Percentiles rank a stretch among this genome's conserved stretches.
These are phyloP conservation scores for Drosophila sordidula DNA, from an alignment of 2,888 invertebrate species.

Conservation along the genomic window DNA sequence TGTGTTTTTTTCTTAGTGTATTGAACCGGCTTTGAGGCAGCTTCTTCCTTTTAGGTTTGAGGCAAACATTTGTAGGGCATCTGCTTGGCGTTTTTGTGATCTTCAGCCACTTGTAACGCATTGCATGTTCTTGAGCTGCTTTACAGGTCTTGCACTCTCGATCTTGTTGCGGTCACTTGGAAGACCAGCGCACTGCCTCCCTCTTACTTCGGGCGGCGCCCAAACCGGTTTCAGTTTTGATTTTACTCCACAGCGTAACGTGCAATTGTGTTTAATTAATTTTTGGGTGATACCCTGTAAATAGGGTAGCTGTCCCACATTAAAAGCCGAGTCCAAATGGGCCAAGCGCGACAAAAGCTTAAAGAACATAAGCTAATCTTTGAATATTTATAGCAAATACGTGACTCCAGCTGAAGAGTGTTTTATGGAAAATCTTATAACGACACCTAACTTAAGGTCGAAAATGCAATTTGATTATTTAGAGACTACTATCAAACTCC, in stretches of 20 bases:
- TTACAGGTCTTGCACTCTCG: conserved; percentile 62
- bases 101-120: conserved; percentile 48
- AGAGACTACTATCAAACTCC: background rate
- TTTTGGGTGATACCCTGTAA: conserved; percentile 29
- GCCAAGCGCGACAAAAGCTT: background rate
- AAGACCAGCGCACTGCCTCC: background rate
- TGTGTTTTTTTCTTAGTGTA: background rate
- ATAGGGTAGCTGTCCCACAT: too few species aligned
- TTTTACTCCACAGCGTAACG: conserved; percentile 50
- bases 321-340: background rate
- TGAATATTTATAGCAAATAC: too few species aligned
- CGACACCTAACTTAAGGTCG: too few species aligned
- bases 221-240: conserved; percentile 66
- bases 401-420: too few species aligned
- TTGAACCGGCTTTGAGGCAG: conserved; percentile 3
- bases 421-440: too few species aligned
- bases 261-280: conserved; percentile 57
- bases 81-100: conserved; percentile 40
- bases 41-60: conserved; percentile 34
- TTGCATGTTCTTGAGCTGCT: conserved; percentile 63
- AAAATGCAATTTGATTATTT: too few species aligned
- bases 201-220: conserved; percentile 9
- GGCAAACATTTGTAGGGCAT: conserved; percentile 65
- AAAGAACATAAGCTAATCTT: background rate
- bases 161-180: conserved; percentile 57